phyloP scores from a whole-genome alignment of 2,113 vertebrate genomes.

The Rhea americana region DNA sequence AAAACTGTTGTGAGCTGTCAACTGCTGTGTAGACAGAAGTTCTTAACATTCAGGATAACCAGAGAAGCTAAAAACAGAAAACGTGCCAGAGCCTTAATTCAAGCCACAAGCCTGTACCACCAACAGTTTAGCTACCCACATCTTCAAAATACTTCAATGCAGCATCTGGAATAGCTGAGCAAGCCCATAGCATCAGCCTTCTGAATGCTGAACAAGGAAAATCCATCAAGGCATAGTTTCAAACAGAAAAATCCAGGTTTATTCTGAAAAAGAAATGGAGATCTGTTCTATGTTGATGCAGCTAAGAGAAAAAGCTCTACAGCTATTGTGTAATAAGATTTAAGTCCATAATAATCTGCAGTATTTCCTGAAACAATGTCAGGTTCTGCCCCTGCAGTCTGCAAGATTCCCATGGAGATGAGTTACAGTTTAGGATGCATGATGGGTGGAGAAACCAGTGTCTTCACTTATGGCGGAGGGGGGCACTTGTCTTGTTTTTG shows the following conservation, averaged over 20 bases:
- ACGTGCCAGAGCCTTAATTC: too few species aligned
- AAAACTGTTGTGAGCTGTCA: neutral
- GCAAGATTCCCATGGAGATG: neutral
- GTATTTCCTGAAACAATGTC: accelerated
- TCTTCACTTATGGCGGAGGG: neutral
- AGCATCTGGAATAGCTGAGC: neutral
- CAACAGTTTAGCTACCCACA: neutral
- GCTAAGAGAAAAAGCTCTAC: neutral
- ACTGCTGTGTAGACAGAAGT: neutral
- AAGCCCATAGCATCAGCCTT: neutral
- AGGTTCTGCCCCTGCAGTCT: neutral
- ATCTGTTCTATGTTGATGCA: neutral
- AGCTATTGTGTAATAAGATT: neutral
- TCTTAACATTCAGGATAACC: neutral
- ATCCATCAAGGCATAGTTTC: neutral
- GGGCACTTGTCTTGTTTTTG: neutral
- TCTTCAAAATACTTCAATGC: neutral
- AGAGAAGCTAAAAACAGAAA: neutral
- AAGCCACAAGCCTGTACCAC: accelerated
- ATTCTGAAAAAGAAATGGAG: neutral
- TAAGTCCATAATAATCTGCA: neutral
- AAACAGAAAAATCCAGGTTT: neutral
- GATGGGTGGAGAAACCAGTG: neutral
- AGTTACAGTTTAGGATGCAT: neutral
- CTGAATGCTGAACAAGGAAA: neutral